Evolutionary conservation across 2,888 invertebrate species (phyloP).

Genomic region (Pseudococcus longispinus): DNA sequence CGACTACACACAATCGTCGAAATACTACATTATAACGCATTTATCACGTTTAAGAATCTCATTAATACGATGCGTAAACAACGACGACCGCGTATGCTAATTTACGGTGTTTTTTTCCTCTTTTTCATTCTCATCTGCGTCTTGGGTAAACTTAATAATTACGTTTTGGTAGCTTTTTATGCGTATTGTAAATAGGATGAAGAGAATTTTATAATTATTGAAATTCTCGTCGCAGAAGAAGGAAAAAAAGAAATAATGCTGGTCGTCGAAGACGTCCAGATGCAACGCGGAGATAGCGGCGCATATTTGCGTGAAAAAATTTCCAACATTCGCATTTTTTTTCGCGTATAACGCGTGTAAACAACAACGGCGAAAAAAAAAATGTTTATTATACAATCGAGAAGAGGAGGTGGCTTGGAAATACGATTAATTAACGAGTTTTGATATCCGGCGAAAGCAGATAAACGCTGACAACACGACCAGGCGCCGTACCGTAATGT

Average conservation of each 20-base stretch:
- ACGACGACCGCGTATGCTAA: background rate
- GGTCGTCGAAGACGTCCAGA: background rate
- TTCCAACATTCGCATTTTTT: background rate
- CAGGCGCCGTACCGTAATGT: conserved; percentile 35
- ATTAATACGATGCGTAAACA: conserved; percentile 22
- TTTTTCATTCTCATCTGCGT: background rate
- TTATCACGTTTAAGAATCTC: conserved; percentile 24
- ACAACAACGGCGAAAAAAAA: background rate
- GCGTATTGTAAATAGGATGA: background rate
- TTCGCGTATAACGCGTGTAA: background rate
- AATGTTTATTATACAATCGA: background rate
- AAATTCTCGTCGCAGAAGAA: conserved; percentile 1
- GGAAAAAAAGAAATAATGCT: background rate
- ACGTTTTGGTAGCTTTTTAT: background rate
- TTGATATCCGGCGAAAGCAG: conserved; percentile 21
- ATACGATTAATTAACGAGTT: conserved; percentile 20
- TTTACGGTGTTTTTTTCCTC: background rate
- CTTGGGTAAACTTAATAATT: background rate
- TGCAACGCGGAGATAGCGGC: background rate
- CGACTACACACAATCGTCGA: background rate
- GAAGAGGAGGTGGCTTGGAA: background rate
- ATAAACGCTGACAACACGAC: conserved; percentile 3
- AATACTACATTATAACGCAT: conserved; percentile 15
- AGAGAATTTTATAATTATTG: conserved; percentile 17
- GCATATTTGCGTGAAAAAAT: conserved; percentile 27